These are phyloP conservation scores for Eristalinus sepulchralis DNA, from an alignment of 2,888 invertebrate genomes.

Conservation along the genomic window DNA sequence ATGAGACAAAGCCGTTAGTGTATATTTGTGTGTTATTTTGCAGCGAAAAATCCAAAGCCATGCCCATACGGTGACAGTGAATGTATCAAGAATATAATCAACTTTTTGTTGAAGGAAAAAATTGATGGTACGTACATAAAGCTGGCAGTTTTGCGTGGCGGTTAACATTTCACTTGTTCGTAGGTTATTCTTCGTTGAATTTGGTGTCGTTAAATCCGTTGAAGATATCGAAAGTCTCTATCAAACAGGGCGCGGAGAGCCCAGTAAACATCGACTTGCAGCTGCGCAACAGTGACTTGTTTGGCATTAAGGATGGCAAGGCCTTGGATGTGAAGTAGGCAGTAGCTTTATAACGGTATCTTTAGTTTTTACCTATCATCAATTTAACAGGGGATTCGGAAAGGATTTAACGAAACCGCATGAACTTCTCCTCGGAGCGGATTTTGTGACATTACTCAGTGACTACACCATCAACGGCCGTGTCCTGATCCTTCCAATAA, in stretches of 20 bases:
- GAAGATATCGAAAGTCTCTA: constrained; percentile 49
- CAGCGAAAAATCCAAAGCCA: constrained; percentile 64
- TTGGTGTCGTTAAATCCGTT: constrained; percentile 69
- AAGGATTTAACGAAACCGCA: constrained; percentile 72
- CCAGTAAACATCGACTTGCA: constrained; percentile 74
- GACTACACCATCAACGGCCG: constrained; percentile 77
- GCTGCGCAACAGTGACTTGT: constrained; percentile 59
- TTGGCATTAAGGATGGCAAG: constrained; percentile 42
- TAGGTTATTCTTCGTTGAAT: constrained; percentile 67
- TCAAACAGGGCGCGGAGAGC: constrained; percentile 72
- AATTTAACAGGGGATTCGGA: constrained; percentile 74
- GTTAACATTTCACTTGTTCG: neutral
- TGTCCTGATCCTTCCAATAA: constrained; percentile 78
- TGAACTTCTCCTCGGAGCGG: constrained; percentile 60
- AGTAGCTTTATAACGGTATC: neutral
- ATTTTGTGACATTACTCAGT: constrained; percentile 54
- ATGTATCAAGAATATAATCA: constrained; percentile 60
- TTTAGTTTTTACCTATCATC: neutral
- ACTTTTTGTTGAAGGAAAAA: constrained; percentile 51
- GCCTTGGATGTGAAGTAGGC: constrained; percentile 61
- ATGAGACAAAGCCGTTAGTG: no score
- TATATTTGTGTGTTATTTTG: neutral
- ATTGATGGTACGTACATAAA: constrained; percentile 17
- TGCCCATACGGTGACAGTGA: constrained; percentile 68
- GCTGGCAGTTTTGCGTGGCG: neutral